A percentile compares a stretch with the other conserved stretches of the same genome.
Conservation (phyloP, 2,113 vertebrate species). For the Saguinus imperator region DNA sequence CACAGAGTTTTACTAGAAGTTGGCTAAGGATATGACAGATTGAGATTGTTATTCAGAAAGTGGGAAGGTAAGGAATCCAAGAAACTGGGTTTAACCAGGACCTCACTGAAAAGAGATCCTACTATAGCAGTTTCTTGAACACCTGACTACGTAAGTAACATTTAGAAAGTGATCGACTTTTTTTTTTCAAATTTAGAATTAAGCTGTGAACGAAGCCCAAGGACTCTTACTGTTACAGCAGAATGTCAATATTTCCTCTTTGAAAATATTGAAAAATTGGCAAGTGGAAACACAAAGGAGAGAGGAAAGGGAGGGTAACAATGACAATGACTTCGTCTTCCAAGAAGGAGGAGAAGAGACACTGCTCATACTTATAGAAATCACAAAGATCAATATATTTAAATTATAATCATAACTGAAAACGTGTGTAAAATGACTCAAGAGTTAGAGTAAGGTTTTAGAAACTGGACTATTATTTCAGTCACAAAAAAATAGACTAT, state of each 20-base stretch:
- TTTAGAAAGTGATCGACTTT: not conserved
- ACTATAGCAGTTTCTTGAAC: not conserved
- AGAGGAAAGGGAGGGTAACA: too few relatives aligned
- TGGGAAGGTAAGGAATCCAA: not conserved
- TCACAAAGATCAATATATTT: not conserved
- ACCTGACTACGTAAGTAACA: not conserved
- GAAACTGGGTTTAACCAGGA: not conserved
- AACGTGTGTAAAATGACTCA: not conserved
- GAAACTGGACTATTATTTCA: not conserved
- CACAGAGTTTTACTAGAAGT: not conserved
- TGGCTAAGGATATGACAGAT: not conserved
- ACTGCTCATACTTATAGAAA: not conserved
- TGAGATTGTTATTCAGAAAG: not conserved
- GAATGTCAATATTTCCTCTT: not conserved
- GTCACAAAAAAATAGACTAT: not conserved
- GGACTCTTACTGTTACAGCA: not conserved
- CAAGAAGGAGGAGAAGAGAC: too few relatives aligned
- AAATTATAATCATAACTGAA: not conserved
- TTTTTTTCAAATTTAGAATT: not conserved
- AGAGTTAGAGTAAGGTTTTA: not conserved
- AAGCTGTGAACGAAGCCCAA: not conserved
- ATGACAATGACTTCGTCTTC: too few relatives aligned
- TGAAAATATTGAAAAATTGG: not conserved
- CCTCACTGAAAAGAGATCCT: not conserved
- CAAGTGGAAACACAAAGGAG: not conserved